Evolutionary conservation across 2,888 invertebrate genomes (phyloP), one percentile per base, ranked within the genome.

Genomic region (Xestobium rufovillosum): DNA sequence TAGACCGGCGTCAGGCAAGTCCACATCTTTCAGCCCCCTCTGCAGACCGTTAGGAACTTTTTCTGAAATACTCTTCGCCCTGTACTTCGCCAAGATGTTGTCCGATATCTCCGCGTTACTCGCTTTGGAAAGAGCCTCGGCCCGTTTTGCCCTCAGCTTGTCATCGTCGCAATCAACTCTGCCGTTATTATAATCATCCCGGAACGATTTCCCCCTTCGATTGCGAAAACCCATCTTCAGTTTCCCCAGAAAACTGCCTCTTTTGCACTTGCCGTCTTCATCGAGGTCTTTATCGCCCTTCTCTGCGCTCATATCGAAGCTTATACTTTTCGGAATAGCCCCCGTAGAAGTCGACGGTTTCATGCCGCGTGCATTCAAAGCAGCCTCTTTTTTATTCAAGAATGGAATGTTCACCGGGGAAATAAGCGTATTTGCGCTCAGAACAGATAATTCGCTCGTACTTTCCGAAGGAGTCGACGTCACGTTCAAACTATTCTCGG

Each of bases 11-110:
- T 19, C n/a, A 19, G 6, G 6, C n/a, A 19, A 8, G 6, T 19
- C 6, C n/a, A 19, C 23, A 19, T 19, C 17, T 31, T 12, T 34
- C 26, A n/a, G 4, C 15, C 6, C 4, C 9, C 14, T 10, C 10
- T 29, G 13, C 10, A 14, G 27, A 10, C 14, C 26, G 11, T 17
- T 34, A n/a, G n/a, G n/a, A 19, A 38, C 49, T 40, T 52, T 55
- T 8, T 43, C 38, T 3, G 53, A 48, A 31, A 48, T 53, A 30
- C 43, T 53, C 34, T 56, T 55, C 19, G 44, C 42, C 34, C 94
- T 73, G 67, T 96, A 96, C 66, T 95, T 96, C 26, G 90, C 95
- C 48, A 96, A 72, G 57, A 96, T 96, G 57, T 95, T 92, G 56
- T 95, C 94, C 0, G 86, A 82, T 19, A 79, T 79, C 68, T 91